Evolutionary conservation across 2,888 invertebrate species (phyloP).

Genomic region (Dromius quadrimaculatus): DNA sequence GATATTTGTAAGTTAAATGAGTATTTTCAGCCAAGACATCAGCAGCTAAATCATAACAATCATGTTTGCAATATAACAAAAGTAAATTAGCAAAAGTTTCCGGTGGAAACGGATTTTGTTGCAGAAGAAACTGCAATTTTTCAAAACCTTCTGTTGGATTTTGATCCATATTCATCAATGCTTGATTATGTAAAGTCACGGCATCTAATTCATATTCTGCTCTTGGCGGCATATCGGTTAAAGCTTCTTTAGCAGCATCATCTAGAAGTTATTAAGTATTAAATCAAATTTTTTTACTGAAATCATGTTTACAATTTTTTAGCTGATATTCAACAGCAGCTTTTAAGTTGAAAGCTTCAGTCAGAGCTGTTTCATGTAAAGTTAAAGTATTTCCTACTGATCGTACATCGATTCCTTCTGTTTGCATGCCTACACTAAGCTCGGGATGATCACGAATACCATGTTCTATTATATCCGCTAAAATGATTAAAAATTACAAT

Average conservation of each 20-base stretch:
- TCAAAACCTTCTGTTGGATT: constrained; percentile 95
- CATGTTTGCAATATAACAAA: constrained; percentile 95
- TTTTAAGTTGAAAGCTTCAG: constrained; percentile 98
- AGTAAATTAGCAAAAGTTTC: constrained; percentile 98
- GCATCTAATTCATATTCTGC: constrained; percentile 98
- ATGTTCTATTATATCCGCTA: constrained; percentile 91
- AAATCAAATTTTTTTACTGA: too few relatives aligned
- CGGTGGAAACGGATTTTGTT: constrained; percentile 96
- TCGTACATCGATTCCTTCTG: constrained; percentile 91
- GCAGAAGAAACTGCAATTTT: constrained; percentile 91
- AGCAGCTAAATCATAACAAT: constrained; percentile 97
- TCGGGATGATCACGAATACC: constrained; percentile 98
- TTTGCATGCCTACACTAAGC: constrained; percentile 95
- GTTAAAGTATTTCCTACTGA: constrained; percentile 96
- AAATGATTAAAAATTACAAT: constrained; percentile 55
- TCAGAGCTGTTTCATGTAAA: constrained; percentile 94
- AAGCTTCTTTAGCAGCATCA: constrained; percentile 87
- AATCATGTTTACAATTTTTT: constrained; percentile 75
- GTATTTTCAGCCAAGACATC: constrained; percentile 98
- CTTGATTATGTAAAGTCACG: constrained; percentile 97
- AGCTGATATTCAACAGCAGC: constrained; percentile 98
- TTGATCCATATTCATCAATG: constrained; percentile 85
- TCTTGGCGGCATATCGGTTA: constrained; percentile 91
- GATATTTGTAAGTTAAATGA: constrained; percentile 93
- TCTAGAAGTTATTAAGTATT: constrained; percentile 66